Conservation (phyloP, 1,140 invertebrate genomes). For the Drosophila aff. region DNA sequence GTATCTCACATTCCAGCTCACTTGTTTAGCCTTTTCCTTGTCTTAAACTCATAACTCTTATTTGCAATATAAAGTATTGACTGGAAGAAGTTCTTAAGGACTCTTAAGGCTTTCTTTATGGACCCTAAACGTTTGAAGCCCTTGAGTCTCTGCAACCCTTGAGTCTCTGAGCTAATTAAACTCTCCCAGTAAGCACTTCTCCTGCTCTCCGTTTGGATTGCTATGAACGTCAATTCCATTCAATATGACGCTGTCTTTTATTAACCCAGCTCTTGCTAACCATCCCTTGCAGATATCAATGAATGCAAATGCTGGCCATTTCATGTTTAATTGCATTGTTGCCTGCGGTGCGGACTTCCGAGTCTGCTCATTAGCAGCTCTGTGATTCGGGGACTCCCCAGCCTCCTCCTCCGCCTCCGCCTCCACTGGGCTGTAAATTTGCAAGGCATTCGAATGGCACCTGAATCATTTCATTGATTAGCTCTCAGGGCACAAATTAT, state of each 20-base stretch:
- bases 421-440: conserved; percentile 5
- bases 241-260: conserved; percentile 43
- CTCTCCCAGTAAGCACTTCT: neutral
- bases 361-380: conserved; percentile 46
- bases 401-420: neutral
- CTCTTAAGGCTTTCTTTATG: neutral
- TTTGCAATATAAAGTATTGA: neutral
- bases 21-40: neutral
- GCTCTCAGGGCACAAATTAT: conserved; percentile 44
- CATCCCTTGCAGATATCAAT: conserved; percentile 7
- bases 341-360: conserved; percentile 4
- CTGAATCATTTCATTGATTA: conserved; percentile 47
- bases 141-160: neutral
- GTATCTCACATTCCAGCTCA: neutral
- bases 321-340: conserved; percentile 67
- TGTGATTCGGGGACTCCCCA: conserved; percentile 5
- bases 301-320: conserved; percentile 66
- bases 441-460: conserved; percentile 20
- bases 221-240: conserved; percentile 37
- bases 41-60: neutral
- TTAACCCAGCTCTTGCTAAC: conserved; percentile 6
- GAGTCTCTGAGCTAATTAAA: neutral
- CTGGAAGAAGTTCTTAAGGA: neutral
- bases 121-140: neutral
- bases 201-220: conserved; percentile 1